A percentile compares a stretch with the other conserved stretches of the same genome.
Conservation (phyloP, 1,140 invertebrate species). For the Drosophila rufa region DNA sequence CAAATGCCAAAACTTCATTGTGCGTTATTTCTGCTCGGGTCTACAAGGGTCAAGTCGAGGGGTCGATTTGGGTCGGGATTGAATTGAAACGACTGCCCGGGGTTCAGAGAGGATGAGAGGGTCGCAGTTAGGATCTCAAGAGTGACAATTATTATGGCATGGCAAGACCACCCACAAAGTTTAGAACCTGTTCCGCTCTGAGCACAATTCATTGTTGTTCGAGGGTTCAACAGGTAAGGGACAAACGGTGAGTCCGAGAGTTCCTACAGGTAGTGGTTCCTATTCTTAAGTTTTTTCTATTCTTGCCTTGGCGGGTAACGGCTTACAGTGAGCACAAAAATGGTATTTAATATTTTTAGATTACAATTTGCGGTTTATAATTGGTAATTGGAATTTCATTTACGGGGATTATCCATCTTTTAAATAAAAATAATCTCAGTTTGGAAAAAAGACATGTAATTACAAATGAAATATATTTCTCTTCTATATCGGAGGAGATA, state of each 20-base stretch:
- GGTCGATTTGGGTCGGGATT: slow-evolving; percentile 33
- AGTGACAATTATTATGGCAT: slow-evolving; percentile 48
- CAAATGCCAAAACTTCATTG: slow-evolving; percentile 68
- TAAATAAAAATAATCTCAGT: too few species aligned
- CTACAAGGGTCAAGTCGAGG: slow-evolving; percentile 35
- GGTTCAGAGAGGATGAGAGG: slow-evolving; percentile 22
- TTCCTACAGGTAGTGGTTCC: slow-evolving; percentile 24
- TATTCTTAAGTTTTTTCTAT: slow-evolving; percentile 3
- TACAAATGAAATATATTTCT: background rate
- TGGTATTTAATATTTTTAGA: background rate
- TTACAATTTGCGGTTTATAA: slow-evolving; percentile 4
- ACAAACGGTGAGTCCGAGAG: slow-evolving; percentile 8
- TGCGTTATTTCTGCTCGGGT: slow-evolving; percentile 15
- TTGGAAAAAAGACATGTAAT: background rate
- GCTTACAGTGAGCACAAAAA: slow-evolving; percentile 12
- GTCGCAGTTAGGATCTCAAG: slow-evolving; percentile 35
- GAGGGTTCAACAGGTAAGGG: slow-evolving; percentile 39
- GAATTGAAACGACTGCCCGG: slow-evolving; percentile 42
- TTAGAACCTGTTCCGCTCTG: slow-evolving; percentile 40
- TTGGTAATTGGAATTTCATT: slow-evolving; percentile 12
- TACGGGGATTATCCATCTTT: slow-evolving; percentile 2
- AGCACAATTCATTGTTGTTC: slow-evolving; percentile 21
- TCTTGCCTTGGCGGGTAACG: background rate
- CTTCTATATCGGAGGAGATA: too few species aligned
- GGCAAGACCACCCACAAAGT: slow-evolving; percentile 43